phyloP scores from a whole-genome alignment of 2,113 vertebrate genomes.

The Coturnix japonica region DNA sequence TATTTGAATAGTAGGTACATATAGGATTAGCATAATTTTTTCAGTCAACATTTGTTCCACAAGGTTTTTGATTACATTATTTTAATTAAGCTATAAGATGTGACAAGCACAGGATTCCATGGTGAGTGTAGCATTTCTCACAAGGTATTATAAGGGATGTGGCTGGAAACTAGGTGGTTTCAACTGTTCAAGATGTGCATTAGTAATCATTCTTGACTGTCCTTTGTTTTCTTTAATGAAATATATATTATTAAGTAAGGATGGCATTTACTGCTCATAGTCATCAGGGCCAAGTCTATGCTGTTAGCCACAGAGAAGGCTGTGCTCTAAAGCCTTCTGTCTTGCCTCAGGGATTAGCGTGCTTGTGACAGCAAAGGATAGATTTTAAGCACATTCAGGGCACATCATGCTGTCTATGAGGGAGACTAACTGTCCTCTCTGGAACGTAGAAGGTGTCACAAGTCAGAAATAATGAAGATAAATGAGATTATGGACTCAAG shows the following conservation, averaged over 20 bases:
- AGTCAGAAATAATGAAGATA: neutral
- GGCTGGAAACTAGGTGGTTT: constrained; percentile 3
- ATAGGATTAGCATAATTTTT: constrained; percentile 59
- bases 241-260: neutral
- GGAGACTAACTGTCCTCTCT: neutral
- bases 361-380: neutral
- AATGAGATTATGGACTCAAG: neutral
- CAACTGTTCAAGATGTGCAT: neutral
- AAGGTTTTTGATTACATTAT: constrained; percentile 61
- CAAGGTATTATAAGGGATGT: neutral
- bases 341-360: neutral
- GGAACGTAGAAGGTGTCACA: neutral
- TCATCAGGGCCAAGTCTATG: neutral
- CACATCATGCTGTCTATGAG: neutral
- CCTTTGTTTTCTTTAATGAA: neutral
- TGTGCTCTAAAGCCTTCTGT: neutral
- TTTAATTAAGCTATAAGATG: constrained; percentile 66
- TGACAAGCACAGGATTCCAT: constrained; percentile 27
- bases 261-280: neutral
- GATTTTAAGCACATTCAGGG: constrained; percentile 3
- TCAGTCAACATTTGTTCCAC: constrained; percentile 61
- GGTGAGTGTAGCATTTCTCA: neutral
- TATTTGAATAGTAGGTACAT: constrained; percentile 37
- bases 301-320: neutral
- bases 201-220: neutral